A percentile compares a stretch with the other conserved stretches of the same genome.
Evolutionary conservation across 2,888 invertebrate genomes (phyloP).

Genomic region (Stenodera caucasica): DNA sequence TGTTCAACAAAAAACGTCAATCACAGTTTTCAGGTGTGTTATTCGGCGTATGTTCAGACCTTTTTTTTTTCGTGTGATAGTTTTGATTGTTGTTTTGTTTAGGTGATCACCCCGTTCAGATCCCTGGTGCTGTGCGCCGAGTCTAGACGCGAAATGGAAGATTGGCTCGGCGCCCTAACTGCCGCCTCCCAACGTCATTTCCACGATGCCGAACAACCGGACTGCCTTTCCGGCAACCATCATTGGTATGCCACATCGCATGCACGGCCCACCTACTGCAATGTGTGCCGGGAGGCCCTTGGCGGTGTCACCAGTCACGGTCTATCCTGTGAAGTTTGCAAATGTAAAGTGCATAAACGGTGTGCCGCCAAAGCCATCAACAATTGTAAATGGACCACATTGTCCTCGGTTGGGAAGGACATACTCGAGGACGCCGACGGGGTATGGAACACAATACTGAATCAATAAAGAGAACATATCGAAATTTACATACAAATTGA

Average conservation of each 20-base stretch:
- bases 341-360: conserved; percentile 94
- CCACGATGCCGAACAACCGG: conserved; percentile 63
- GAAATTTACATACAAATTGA: no score
- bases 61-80: background rate
- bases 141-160: conserved; percentile 85
- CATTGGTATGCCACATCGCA: conserved; percentile 91
- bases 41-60: background rate
- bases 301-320: conserved; percentile 94
- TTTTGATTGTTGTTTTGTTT: conserved; percentile 23
- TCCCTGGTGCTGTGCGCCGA: conserved; percentile 80
- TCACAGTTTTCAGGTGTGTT: conserved; percentile 80
- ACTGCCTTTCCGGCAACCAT: conserved; percentile 71
- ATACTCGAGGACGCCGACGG: conserved; percentile 92
- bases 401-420: conserved; percentile 92
- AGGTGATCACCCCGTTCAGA: conserved; percentile 77
- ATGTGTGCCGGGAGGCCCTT: conserved; percentile 92
- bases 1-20: conserved; percentile 85
- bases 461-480: no score
- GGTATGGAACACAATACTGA: conserved; percentile 61
- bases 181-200: conserved; percentile 64
- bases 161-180: conserved; percentile 84
- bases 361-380: conserved; percentile 91
- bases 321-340: conserved; percentile 95
- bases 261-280: conserved; percentile 95
- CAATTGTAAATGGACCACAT: conserved; percentile 97